Conservation (phyloP, 2,113 vertebrate genomes). For the Hyperopisus bebe region DNA sequence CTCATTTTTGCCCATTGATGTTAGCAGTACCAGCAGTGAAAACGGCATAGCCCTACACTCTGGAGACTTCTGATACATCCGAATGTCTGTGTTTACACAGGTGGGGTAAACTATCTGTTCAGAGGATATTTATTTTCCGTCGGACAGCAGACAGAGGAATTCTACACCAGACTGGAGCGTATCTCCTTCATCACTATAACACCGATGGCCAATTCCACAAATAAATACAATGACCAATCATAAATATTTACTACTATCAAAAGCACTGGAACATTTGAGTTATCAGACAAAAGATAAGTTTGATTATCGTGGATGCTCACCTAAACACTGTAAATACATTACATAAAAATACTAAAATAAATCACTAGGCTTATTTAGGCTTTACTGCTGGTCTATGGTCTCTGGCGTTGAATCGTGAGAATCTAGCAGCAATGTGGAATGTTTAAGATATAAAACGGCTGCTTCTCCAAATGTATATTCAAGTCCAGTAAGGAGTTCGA, state of each 20-base stretch:
- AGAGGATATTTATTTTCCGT: neutral
- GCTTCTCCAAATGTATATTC: neutral
- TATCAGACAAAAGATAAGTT: neutral
- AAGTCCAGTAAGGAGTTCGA: neutral
- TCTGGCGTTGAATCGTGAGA: neutral
- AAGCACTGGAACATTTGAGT: neutral
- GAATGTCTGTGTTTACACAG: neutral
- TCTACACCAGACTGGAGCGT: neutral
- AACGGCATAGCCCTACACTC: neutral
- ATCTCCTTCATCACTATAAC: neutral
- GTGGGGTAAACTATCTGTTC: neutral
- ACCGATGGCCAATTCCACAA: neutral
- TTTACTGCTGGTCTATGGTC: neutral
- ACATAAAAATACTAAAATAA: neutral
- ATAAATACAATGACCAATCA: neutral
- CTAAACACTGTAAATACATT: neutral
- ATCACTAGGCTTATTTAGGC: neutral
- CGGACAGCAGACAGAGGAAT: neutral
- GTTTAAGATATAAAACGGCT: neutral
- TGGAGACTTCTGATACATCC: neutral
- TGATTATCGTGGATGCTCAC: neutral
- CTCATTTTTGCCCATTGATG: neutral
- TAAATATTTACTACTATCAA: neutral
- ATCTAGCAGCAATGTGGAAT: neutral
- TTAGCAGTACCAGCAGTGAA: neutral